phyloP scores from a whole-genome alignment of 2,888 invertebrate genomes.

The Apamea crenata region DNA sequence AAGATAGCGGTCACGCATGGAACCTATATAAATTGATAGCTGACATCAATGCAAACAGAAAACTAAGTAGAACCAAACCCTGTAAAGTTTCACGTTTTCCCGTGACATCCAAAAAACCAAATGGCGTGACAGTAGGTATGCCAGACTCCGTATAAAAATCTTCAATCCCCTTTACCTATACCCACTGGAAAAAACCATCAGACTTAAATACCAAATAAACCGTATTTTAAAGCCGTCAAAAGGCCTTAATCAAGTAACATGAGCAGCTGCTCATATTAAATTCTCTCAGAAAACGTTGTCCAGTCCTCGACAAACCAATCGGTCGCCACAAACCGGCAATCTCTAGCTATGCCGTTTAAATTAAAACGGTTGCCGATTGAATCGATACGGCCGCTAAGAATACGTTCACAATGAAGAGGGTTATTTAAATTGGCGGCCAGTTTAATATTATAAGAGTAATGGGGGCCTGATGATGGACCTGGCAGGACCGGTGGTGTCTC shows the following conservation, averaged over 20 bases:
- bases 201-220: not conserved
- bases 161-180: not conserved
- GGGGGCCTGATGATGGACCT: not conserved
- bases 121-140: not conserved
- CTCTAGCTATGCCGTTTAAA: slow-evolving; percentile 60
- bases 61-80: not conserved
- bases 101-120: not conserved
- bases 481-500: no score
- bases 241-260: slow-evolving; percentile 45
- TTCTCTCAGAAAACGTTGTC: slow-evolving; percentile 49
- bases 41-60: no score
- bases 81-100: not conserved
- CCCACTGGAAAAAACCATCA: not conserved
- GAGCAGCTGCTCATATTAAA: slow-evolving; percentile 44
- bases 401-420: slow-evolving; percentile 39
- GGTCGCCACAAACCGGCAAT: slow-evolving; percentile 57
- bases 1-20: no score
- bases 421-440: not conserved
- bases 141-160: not conserved
- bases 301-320: slow-evolving; percentile 55
- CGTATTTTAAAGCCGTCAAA: slow-evolving; percentile 1
- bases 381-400: slow-evolving; percentile 51
- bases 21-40: no score
- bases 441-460: not conserved
- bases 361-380: slow-evolving; percentile 61